phyloP scores from a whole-genome alignment of 1,140 invertebrate species.

The Heliconius melpomene region DNA sequence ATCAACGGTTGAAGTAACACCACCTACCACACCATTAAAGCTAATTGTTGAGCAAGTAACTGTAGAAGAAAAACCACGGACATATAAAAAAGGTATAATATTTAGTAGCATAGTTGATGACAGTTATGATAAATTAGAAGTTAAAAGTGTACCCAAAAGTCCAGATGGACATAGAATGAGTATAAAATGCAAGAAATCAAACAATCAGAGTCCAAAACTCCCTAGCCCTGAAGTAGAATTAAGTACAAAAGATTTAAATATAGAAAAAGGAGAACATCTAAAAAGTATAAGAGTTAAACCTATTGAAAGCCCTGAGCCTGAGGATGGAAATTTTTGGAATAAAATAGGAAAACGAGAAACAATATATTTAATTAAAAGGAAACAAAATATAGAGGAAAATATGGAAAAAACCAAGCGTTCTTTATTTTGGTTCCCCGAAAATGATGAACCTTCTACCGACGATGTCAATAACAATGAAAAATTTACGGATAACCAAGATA shows the following conservation, averaged over 20 bases:
- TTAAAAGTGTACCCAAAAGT: background rate
- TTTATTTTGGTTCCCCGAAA: slow-evolving; percentile 69
- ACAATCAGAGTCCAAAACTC: background rate
- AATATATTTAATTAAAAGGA: slow-evolving; percentile 77
- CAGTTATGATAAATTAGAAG: background rate
- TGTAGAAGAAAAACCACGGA: slow-evolving; percentile 73
- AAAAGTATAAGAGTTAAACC: slow-evolving; percentile 39
- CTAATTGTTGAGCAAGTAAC: slow-evolving; percentile 80
- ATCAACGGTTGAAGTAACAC: slow-evolving; percentile 74
- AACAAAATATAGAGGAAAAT: slow-evolving; percentile 69
- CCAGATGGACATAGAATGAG: slow-evolving; percentile 35
- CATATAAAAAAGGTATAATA: slow-evolving; percentile 66
- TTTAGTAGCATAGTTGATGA: slow-evolving; percentile 58
- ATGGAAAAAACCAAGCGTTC: slow-evolving; percentile 65
- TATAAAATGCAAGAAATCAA: slow-evolving; percentile 20
- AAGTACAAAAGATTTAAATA: background rate
- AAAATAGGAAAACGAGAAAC: slow-evolving; percentile 81
- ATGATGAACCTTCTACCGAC: slow-evolving; percentile 38
- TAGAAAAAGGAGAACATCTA: slow-evolving; percentile 27
- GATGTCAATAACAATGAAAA: background rate
- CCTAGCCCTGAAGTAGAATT: background rate
- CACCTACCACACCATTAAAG: slow-evolving; percentile 75
- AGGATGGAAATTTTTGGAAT: slow-evolving; percentile 80
- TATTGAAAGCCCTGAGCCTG: slow-evolving; percentile 60
- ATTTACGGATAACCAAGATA: background rate